These are phyloP conservation scores for Brachionus asplanchnoidis DNA, from an alignment of 1,140 invertebrate species.

Conservation along the genomic window DNA sequence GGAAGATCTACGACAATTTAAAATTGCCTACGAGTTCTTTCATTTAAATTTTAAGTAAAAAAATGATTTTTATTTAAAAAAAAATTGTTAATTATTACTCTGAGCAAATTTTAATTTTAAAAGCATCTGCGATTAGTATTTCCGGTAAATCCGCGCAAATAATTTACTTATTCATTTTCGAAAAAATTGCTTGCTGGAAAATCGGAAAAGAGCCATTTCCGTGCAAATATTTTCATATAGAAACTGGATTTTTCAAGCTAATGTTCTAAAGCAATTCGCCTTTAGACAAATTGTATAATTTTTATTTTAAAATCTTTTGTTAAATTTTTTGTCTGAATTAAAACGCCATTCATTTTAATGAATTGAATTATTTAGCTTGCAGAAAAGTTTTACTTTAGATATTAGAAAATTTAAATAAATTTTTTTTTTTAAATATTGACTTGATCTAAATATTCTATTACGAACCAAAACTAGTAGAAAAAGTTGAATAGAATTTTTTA, in stretches of 20 bases:
- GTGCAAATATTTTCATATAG: background rate
- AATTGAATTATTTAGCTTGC: background rate
- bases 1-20: too few relatives aligned
- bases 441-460: too few relatives aligned
- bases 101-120: background rate
- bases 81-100: background rate
- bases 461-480: too few relatives aligned
- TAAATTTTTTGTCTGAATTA: background rate
- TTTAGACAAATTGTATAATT: background rate
- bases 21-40: too few relatives aligned
- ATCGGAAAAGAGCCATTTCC: background rate
- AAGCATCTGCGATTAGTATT: background rate
- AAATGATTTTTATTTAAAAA: background rate
- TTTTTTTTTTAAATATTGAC: background rate
- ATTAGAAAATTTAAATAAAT: background rate
- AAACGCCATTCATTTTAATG: background rate
- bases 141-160: background rate
- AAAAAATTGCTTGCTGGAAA: background rate
- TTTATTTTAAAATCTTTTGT: background rate
- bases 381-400: background rate
- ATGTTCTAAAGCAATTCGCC: background rate
- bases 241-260: background rate
- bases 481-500: too few relatives aligned
- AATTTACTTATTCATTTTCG: background rate
- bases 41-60: too few relatives aligned